Conservation (phyloP, 2,797 vertebrate species). For the Xenentodon cancila region DNA sequence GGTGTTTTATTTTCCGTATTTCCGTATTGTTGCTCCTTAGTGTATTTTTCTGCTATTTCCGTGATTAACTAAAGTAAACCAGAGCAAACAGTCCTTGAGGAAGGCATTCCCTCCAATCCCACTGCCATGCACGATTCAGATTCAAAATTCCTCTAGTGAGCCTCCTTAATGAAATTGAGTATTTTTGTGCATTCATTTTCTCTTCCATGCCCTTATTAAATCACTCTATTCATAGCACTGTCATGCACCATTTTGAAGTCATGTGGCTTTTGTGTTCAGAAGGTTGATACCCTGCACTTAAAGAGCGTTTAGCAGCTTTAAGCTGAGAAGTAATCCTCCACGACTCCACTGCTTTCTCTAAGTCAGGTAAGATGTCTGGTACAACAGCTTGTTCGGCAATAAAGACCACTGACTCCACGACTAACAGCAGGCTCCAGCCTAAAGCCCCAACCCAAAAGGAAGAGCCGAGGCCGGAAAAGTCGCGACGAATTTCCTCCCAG, state of each 20-base stretch:
- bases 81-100: slow-evolving; percentile 1
- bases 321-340: slow-evolving; percentile 49
- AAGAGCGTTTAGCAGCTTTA: slow-evolving; percentile 17
- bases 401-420: slow-evolving; percentile 59
- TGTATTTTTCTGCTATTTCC: slow-evolving; percentile 31
- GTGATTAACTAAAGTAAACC: slow-evolving; percentile 1
- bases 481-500: slow-evolving; percentile 65
- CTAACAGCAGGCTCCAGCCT: slow-evolving; percentile 75
- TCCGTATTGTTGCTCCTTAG: slow-evolving; percentile 7
- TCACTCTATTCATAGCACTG: slow-evolving; percentile 55
- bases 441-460: slow-evolving; percentile 79
- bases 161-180: slow-evolving; percentile 5
- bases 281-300: slow-evolving; percentile 52
- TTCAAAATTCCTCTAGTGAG: too few species aligned
- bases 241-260: slow-evolving; percentile 44
- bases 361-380: slow-evolving; percentile 73
- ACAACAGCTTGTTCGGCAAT: slow-evolving; percentile 72
- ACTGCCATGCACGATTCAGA: slow-evolving; percentile 14
- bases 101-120: not conserved
- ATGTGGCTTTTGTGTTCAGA: slow-evolving; percentile 8
- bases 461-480: slow-evolving; percentile 72
- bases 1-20: not conserved
- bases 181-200: slow-evolving; percentile 8
- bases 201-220: slow-evolving; percentile 9
- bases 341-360: slow-evolving; percentile 62